Percentiles rank a stretch among this genome's conserved stretches.
These are phyloP conservation scores for Silurus glanis DNA, from an alignment of 2,113 vertebrate genomes.

Conservation along the genomic window DNA sequence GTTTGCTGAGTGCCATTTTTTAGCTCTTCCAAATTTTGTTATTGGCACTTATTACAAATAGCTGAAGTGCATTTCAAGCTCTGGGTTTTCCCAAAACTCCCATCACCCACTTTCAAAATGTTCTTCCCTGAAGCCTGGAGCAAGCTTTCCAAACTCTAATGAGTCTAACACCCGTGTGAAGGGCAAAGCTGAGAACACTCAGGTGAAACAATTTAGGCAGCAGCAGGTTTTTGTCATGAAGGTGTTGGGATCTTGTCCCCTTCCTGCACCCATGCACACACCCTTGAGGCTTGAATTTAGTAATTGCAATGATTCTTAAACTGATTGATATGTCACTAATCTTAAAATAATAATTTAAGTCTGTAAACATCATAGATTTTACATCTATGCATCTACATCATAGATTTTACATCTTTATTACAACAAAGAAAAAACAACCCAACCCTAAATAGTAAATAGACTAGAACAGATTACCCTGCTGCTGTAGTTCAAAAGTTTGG, in stretches of 20 bases:
- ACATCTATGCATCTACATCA: background rate
- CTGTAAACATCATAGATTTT: background rate
- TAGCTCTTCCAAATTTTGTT: constrained; percentile 36
- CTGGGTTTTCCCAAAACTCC: constrained; percentile 52
- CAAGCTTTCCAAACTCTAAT: constrained; percentile 49
- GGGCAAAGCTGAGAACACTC: constrained; percentile 60
- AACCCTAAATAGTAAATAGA: too few relatives aligned
- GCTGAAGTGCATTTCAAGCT: constrained; percentile 35
- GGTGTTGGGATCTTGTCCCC: constrained; percentile 26
- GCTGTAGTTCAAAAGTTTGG: too few relatives aligned
- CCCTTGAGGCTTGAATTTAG: background rate
- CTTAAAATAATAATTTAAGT: background rate
- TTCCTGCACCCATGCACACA: constrained; percentile 4
- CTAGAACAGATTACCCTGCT: too few relatives aligned
- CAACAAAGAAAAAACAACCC: background rate
- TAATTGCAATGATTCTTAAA: background rate
- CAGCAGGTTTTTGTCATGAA: constrained; percentile 39
- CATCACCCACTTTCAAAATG: constrained; percentile 22
- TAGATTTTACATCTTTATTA: background rate
- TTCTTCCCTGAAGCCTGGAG: constrained; percentile 40
- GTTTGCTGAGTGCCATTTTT: constrained; percentile 39
- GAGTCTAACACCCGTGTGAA: constrained; percentile 54
- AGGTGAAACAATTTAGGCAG: constrained; percentile 69
- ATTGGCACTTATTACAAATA: constrained; percentile 33
- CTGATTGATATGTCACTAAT: background rate